These are phyloP conservation scores for Pagrus major DNA, from an alignment of 2,113 vertebrate genomes.

Conservation along the genomic window DNA sequence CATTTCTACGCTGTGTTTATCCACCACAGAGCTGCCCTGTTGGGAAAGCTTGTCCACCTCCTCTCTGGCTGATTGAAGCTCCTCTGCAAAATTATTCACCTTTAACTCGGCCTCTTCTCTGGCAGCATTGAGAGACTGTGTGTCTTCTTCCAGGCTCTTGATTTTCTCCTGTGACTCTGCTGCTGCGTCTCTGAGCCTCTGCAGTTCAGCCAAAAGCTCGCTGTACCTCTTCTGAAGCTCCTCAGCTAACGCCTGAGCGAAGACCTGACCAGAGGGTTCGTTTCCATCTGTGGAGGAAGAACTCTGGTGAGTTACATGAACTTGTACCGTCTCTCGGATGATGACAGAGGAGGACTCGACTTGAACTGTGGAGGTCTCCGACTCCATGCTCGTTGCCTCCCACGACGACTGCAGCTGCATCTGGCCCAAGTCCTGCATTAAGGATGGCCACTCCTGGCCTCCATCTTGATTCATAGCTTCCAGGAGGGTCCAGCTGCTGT, in stretches of 20 bases:
- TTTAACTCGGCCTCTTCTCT: slow-evolving; percentile 83
- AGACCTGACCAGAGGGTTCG: slow-evolving; percentile 61
- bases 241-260: slow-evolving; percentile 80
- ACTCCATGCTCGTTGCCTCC: slow-evolving; percentile 80
- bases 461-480: slow-evolving; percentile 85
- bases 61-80: slow-evolving; percentile 80
- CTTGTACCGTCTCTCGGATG: slow-evolving; percentile 79
- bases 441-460: slow-evolving; percentile 81
- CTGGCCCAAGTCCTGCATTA: slow-evolving; percentile 76
- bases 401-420: slow-evolving; percentile 80
- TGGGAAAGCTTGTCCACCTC: slow-evolving; percentile 79
- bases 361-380: slow-evolving; percentile 74
- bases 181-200: slow-evolving; percentile 77
- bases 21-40: slow-evolving; percentile 76
- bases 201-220: slow-evolving; percentile 85
- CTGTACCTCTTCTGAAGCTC: slow-evolving; percentile 84
- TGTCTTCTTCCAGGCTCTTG: slow-evolving; percentile 66
- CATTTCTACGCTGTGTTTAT: slow-evolving; percentile 78
- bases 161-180: slow-evolving; percentile 84
- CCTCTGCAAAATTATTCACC: slow-evolving; percentile 68
- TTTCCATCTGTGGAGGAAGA: slow-evolving; percentile 41
- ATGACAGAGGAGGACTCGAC: slow-evolving; percentile 77
- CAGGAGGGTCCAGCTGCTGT: slow-evolving; percentile 86
- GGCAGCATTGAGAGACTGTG: slow-evolving; percentile 74
- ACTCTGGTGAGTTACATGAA: slow-evolving; percentile 68